phyloP scores from a whole-genome alignment of 2,797 vertebrate genomes.

The Schizopygopsis pylzovi region DNA sequence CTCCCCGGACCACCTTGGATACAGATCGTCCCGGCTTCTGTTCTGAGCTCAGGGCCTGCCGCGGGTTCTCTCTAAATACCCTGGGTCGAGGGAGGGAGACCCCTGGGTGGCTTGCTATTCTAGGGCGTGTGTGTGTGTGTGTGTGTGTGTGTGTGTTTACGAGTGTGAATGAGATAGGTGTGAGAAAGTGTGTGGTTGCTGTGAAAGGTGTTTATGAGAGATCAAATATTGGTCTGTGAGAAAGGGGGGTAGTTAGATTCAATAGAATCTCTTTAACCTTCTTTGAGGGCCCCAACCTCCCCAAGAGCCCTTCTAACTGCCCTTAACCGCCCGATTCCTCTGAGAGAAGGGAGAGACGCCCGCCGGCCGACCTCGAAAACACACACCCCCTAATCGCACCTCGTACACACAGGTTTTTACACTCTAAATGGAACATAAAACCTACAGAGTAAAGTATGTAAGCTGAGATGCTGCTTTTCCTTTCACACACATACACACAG shows the following conservation, averaged over 20 bases:
- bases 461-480: conserved; percentile 11
- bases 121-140: neutral
- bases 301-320: conserved; percentile 46
- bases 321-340: conserved; percentile 34
- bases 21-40: neutral
- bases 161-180: conserved; percentile 39
- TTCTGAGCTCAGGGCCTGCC: conserved; percentile 3
- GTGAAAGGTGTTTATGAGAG: conserved; percentile 23
- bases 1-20: conserved; percentile 39
- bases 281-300: conserved; percentile 30
- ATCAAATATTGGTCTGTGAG: conserved; percentile 19
- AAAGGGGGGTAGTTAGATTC: conserved; percentile 3
- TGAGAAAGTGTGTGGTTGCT: conserved; percentile 27
- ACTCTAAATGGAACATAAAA: conserved; percentile 34
- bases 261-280: conserved; percentile 50
- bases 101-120: conserved; percentile 42
- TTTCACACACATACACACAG: conserved; percentile 12
- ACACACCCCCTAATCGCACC: neutral
- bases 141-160: conserved; percentile 21
- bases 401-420: neutral
- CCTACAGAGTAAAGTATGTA: conserved; percentile 2
- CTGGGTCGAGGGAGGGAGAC: conserved; percentile 9
- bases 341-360: conserved; percentile 14
- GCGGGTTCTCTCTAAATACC: conserved; percentile 32
- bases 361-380: conserved; percentile 18